These are phyloP conservation scores for Clarias gariepinus DNA, from an alignment of 2,113 vertebrate species.

Conservation along the genomic window DNA sequence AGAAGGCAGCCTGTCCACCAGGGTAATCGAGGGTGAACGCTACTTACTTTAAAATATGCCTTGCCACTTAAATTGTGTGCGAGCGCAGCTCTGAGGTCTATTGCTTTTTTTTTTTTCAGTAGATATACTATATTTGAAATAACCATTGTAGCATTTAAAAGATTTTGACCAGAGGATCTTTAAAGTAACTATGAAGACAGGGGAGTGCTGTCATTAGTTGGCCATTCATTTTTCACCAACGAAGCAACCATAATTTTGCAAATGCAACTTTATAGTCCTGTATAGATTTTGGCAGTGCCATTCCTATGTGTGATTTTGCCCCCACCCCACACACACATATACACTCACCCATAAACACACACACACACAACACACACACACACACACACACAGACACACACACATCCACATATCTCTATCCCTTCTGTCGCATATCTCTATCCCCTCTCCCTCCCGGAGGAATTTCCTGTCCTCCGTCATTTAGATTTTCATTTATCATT, in stretches of 20 bases:
- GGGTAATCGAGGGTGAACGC: background rate
- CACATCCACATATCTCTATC: conserved; percentile 52
- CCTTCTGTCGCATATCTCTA: conserved; percentile 63
- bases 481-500: conserved; percentile 79
- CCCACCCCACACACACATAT: too few species aligned
- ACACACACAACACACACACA: background rate
- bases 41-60: background rate
- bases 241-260: background rate
- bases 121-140: background rate
- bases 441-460: conserved; percentile 67
- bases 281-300: too few species aligned
- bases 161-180: background rate
- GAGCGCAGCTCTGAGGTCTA: background rate
- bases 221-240: background rate
- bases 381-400: conserved; percentile 47
- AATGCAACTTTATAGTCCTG: background rate
- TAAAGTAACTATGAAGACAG: background rate
- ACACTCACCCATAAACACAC: background rate
- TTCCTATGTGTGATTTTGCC: background rate
- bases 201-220: background rate
- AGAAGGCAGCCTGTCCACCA: background rate
- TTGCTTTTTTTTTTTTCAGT: background rate
- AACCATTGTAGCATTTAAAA: background rate
- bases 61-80: background rate
- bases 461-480: conserved; percentile 78